These are phyloP conservation scores for Crax fasciolata DNA, from an alignment of 2,797 vertebrate genomes.

Conservation along the genomic window DNA sequence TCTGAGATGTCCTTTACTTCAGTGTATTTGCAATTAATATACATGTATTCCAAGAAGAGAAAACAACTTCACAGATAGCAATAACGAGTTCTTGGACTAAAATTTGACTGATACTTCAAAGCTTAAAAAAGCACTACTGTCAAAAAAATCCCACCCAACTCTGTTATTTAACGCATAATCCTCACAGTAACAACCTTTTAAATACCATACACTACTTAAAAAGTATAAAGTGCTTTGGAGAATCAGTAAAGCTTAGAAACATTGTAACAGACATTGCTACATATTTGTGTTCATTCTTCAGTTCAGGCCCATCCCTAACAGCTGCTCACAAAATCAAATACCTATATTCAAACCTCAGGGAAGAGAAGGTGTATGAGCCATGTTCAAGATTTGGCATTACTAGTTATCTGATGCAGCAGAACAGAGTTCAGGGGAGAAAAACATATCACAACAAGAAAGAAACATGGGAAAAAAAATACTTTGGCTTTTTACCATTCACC, in stretches of 20 bases:
- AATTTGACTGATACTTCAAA: too few relatives aligned
- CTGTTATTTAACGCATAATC: too few relatives aligned
- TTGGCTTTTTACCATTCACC: background rate
- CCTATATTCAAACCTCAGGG: background rate
- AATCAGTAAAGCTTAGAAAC: background rate
- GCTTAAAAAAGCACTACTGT: too few relatives aligned
- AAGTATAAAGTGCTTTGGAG: background rate
- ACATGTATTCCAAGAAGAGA: too few relatives aligned
- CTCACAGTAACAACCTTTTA: too few relatives aligned
- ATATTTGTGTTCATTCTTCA: background rate
- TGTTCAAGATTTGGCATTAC: fast-evolving
- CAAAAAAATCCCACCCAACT: too few relatives aligned
- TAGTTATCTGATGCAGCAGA: background rate
- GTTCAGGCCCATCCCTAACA: background rate
- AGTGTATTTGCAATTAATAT: too few relatives aligned
- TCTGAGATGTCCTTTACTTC: background rate
- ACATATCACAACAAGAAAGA: background rate
- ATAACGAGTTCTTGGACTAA: too few relatives aligned
- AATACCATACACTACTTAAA: background rate
- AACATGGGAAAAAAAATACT: background rate
- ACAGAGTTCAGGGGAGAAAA: background rate
- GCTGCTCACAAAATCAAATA: background rate
- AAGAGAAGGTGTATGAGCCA: background rate
- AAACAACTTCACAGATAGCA: too few relatives aligned
- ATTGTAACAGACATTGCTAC: too few relatives aligned